Base-by-base conservation (phyloP, 1,140 invertebrate species). In the Pseudomyrmex sp. region DNA sequence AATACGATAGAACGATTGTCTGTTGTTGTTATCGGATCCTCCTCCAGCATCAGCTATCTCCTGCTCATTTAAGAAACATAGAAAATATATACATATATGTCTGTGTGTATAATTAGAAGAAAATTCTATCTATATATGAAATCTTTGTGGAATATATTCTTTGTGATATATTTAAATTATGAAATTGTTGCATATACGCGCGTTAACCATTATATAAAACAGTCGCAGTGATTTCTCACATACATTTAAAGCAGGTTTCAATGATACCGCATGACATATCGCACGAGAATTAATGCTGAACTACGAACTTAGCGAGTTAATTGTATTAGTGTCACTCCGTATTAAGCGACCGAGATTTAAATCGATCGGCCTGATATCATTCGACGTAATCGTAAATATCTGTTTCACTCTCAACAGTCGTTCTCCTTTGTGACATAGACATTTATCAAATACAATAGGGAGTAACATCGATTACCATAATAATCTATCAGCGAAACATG, bases 21-120 rank as follows among this genome's bases (percentile, higher is more conserved):
- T 76, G 12, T 77, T 69, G 26, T 63, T 69, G 35, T 59, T 48
- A 23, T 80, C 44, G 23, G 52, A 65, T 83, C 91, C 91, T 85
- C 88, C 88, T 80, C 91, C 92, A 56, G 90, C 90, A 93, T 93
- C 93, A 91, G 92, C 91, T 93, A 90, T 91, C 90, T 91, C 91
- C 93, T 92, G 84, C 52, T 88, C 87, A 79, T 46, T 46, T 8
- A 12, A 52, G 12, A 63, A 61, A 35, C 2, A 35, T 26, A 26
- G 26, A 15, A 18, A 35, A 68, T 44, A 66, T 46, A 23, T 66
- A 26, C 0, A 5, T 7, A 26, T 7, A 35, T 35, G 5, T 35
- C 35, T 35, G 35, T 66, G 35, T 66, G 2, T 15, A 52, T 18
- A 18, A 35, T 13, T 54, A 12, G 13, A 9, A 44, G 23, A 10